phyloP scores from a whole-genome alignment of 2,797 vertebrate species.

The Lepus townsendii region DNA sequence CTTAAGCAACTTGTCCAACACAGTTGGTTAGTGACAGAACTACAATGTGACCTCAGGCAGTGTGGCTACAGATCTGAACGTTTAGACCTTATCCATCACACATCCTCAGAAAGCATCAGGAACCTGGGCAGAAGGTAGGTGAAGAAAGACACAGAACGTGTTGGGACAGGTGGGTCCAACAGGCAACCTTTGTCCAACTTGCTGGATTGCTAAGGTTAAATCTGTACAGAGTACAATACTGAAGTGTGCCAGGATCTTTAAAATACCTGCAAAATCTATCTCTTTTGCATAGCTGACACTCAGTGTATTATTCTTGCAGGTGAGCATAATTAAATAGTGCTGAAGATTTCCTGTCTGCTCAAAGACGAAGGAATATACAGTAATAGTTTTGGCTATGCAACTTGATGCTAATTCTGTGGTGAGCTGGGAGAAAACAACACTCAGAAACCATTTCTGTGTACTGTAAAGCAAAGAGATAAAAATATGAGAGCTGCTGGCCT shows the following conservation, averaged over 20 bases:
- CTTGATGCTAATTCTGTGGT: constrained; percentile 69
- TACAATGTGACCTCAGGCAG: background rate
- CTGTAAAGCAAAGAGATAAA: constrained; percentile 72
- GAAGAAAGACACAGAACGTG: accelerated
- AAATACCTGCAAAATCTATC: background rate
- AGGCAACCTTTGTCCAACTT: background rate
- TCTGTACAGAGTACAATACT: no score
- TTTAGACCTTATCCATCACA: background rate
- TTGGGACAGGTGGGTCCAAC: background rate
- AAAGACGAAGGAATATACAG: constrained; percentile 41
- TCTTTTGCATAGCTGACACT: constrained; percentile 1
- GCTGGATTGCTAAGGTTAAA: background rate
- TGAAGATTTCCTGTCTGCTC: constrained; percentile 57
- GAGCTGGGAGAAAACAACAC: constrained; percentile 57
- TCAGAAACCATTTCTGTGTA: constrained; percentile 64
- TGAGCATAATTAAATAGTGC: constrained; percentile 52
- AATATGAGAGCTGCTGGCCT: constrained; percentile 65
- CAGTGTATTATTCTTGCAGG: background rate
- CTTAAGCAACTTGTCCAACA: background rate
- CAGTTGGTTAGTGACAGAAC: background rate
- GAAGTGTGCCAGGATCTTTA: background rate
- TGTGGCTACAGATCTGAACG: background rate
- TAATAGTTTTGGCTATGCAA: background rate
- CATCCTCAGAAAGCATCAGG: background rate
- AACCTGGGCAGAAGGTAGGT: background rate